Conservation (phyloP, 2,113 vertebrate species). For the Gavia stellata region DNA sequence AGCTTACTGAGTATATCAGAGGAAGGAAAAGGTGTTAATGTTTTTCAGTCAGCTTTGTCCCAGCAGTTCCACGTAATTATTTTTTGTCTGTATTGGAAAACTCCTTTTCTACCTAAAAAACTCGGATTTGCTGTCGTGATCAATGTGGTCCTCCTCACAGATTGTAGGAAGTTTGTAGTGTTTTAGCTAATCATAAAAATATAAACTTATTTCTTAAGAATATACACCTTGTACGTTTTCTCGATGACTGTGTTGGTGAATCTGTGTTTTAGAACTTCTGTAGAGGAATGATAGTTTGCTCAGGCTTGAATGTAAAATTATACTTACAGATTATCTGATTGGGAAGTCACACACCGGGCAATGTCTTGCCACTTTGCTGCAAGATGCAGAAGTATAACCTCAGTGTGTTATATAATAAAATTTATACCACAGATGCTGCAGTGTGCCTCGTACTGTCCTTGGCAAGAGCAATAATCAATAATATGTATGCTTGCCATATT, state of each 20-base stretch:
- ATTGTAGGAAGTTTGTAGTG: background rate
- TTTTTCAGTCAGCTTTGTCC: conserved; percentile 29
- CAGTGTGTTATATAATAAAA: background rate
- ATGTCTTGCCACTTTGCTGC: background rate
- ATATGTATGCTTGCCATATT: background rate
- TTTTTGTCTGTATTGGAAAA: background rate
- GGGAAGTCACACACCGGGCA: background rate
- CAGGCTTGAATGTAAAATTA: background rate
- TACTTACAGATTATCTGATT: background rate
- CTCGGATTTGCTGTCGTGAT: background rate
- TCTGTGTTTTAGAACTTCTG: background rate
- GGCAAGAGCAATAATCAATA: background rate
- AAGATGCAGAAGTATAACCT: background rate
- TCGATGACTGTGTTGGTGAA: background rate
- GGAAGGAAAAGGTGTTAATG: conserved; percentile 39
- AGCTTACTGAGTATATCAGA: background rate
- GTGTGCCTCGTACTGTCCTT: background rate
- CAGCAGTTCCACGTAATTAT: background rate
- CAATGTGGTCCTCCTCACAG: background rate
- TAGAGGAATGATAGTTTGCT: background rate
- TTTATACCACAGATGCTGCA: background rate
- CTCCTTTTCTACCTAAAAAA: background rate
- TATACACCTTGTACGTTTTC: background rate
- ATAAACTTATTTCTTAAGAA: background rate
- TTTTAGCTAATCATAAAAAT: background rate